A percentile compares a stretch with the other conserved stretches of the same genome.
phyloP scores from a whole-genome alignment of 37 sponge, comb jelly and placozoan species.

The Eunapius fragilis region DNA sequence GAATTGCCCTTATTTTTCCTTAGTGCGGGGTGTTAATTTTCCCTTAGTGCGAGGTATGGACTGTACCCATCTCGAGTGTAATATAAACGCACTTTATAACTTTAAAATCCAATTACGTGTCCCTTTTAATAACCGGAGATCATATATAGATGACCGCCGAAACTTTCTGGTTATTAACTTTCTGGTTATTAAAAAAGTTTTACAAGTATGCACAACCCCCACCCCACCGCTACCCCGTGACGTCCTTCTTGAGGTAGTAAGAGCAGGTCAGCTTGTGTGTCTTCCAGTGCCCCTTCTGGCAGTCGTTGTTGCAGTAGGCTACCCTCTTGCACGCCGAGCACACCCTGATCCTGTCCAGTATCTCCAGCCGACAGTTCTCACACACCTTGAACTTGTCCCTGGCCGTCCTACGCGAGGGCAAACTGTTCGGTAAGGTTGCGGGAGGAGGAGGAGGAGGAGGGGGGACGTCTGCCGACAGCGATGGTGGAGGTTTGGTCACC shows the following conservation, averaged over 20 bases:
- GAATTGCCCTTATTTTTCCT: no score
- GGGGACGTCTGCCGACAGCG: neutral
- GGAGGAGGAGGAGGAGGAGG: no score
- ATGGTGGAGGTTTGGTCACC: no score
- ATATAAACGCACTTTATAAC: no score
- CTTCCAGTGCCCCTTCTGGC: constrained; percentile 80
- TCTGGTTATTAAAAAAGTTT: neutral
- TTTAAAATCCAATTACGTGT: no score
- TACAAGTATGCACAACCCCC: neutral
- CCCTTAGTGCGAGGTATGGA: no score
- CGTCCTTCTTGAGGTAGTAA: constrained; percentile 37
- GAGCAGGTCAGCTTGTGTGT: constrained; percentile 70
- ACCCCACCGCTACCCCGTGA: constrained; percentile 11
- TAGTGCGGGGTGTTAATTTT: no score
- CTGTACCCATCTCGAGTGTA: no score
- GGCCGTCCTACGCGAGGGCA: constrained; percentile 21
- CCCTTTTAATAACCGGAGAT: no score
- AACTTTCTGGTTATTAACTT: no score
- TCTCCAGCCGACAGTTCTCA: constrained; percentile 42
- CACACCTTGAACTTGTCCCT: constrained; percentile 51
- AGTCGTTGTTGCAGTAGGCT: constrained; percentile 64
- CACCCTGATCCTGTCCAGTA: constrained; percentile 24
- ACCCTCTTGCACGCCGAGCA: constrained; percentile 69
- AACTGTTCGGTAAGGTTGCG: neutral
- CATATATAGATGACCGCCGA: no score